phyloP scores from a whole-genome alignment of 2,888 invertebrate genomes.

The Myathropa florea region DNA sequence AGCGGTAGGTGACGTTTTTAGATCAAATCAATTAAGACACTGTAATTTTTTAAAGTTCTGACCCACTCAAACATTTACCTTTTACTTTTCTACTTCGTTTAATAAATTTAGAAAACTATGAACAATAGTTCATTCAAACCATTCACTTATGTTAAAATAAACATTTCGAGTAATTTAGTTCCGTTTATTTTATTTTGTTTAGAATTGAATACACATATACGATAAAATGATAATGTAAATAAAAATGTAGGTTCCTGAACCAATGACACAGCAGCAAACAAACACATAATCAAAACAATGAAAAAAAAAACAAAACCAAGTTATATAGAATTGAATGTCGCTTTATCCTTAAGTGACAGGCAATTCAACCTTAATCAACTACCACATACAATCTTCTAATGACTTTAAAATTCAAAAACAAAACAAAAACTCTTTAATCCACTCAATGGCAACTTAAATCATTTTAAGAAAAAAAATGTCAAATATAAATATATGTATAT shows the following conservation, averaged over 20 bases:
- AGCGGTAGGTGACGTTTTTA: no score
- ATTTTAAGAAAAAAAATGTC: background rate
- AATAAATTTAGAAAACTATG: no score
- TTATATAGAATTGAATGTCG: background rate
- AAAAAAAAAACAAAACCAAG: background rate
- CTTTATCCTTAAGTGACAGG: background rate
- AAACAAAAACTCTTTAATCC: background rate
- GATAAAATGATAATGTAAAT: background rate
- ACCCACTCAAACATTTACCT: no score
- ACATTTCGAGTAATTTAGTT: background rate
- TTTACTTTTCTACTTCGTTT: no score
- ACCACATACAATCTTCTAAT: constrained; percentile 47
- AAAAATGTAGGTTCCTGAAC: background rate
- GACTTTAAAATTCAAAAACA: constrained; percentile 19
- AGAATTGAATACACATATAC: background rate
- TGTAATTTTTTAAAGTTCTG: no score
- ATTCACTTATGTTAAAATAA: background rate
- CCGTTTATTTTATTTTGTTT: background rate
- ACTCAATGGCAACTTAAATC: constrained; percentile 10
- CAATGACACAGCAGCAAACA: background rate
- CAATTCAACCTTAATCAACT: constrained; percentile 35
- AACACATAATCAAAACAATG: background rate
- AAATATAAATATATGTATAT: constrained; percentile 7
- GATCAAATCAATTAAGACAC: no score
- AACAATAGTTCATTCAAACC: background rate